These are phyloP conservation scores for Tyrophagus putrescentiae DNA, from an alignment of 1,140 invertebrate genomes.

Conservation along the genomic window DNA sequence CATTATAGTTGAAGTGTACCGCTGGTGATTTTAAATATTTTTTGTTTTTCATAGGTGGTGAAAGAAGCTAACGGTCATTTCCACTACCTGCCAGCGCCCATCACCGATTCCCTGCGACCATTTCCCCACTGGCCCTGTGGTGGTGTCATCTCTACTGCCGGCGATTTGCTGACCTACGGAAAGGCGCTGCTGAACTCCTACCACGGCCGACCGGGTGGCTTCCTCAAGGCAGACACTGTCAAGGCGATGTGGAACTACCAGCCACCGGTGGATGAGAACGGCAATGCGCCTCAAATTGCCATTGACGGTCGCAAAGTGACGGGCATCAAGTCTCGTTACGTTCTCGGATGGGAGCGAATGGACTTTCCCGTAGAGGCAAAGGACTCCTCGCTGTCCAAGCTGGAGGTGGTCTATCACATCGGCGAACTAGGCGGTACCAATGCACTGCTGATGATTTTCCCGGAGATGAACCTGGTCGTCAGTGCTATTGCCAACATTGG, in stretches of 20 bases:
- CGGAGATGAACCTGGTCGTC: not conserved
- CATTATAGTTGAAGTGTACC: too few species aligned
- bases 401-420: conserved; percentile 3
- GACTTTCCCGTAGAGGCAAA: not conserved
- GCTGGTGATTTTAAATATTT: too few species aligned
- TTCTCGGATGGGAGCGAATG: conserved; percentile 9
- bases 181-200: not conserved
- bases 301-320: not conserved
- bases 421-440: not conserved
- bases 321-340: not conserved
- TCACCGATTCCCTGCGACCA: conserved; percentile 1
- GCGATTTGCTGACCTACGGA: conserved; percentile 10
- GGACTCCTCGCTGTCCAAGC: not conserved
- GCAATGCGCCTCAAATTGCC: not conserved
- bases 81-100: not conserved
- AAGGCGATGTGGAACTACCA: conserved; percentile 14
- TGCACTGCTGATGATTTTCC: conserved; percentile 8
- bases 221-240: conserved; percentile 5
- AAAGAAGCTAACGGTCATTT: not conserved
- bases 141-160: not conserved
- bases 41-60: too few species aligned
- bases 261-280: not conserved
- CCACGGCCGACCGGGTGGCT: not conserved
- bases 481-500: not conserved
- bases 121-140: conserved; percentile 16